Base-by-base conservation (phyloP, 2,888 invertebrate species). In the Orchesellides sinensis region DNA sequence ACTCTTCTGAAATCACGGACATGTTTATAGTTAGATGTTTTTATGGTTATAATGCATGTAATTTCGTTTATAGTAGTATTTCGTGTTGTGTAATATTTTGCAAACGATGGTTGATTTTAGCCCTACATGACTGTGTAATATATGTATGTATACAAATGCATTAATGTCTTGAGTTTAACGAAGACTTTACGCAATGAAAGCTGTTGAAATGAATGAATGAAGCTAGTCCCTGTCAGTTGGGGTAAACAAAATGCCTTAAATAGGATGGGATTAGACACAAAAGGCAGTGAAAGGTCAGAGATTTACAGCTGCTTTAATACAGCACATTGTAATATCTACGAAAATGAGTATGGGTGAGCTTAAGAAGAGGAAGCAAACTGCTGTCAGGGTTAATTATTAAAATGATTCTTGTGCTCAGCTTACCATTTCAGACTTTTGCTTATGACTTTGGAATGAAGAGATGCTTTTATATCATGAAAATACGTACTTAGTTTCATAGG, bases 261-360 rank as follows among this genome's bases (percentile, higher is more conserved):
- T 72, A 49, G 63, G 47, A 17, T 40, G 65, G 35, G 65, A 65
- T 35, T 27, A 23, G 52, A 19, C 19, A 52, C 49, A 74, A 29
- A 73, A 73, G 29, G 66, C 65, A 66, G 66, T 75, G 75, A 75
- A 75, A 75, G 75, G 75, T 66, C 66, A 66, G 56, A 75, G 66
- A 75, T 66, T 75, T 75, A 66, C 74, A 47, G 59, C 61, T 29
- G 29, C 69, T 52, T 29, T 2, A 40, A n/a, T n/a, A n/a, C n/a
- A n/a, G n/a, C n/a, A n/a, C 35, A 35, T 35, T 35, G 35, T 12
- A 35, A 12, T 35, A 35, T 12, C 6, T 35, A 35, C 6, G 8
- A 35, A 6, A 35, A 35, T 35, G 35, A 35, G 8, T 35, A 35
- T 6, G 12, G 35, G 12, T 8, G 35, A 35, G 35, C 35, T 8